Evolutionary conservation across 2,888 invertebrate genomes (phyloP), one percentile per base, ranked within the genome.

Genomic region (Drymonia ruficornis): DNA sequence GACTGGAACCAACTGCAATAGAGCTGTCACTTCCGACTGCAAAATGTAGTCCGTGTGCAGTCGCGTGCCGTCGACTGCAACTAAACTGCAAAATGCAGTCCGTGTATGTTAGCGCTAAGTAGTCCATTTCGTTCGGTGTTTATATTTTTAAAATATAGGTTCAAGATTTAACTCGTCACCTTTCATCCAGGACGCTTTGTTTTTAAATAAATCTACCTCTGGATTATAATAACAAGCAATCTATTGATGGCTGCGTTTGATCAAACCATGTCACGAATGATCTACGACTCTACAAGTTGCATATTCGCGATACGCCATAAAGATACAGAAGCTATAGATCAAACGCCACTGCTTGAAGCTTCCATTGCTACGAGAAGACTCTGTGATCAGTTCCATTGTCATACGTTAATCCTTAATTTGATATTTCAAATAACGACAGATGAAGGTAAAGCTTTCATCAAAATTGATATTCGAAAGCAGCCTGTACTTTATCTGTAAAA

Each of bases 301-400:
- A 40, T 40, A 40, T 40, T 19, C 12, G 43, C 43, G 43, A 43
- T 19, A 19, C 19, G 43, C 43, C 42, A 42, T 42, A 18, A 42
- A 42, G 42, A 42, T 42, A 42, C 18, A 42, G 38, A 40, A 13
- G 43, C 19, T 8, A 13, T 43, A 2, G 13, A 18, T 43, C 43
- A 43, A 19, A 19, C 19, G 19, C 43, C 19, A 43, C 43, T 19
- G 43, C 23, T 43, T 43, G 19, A 43, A 43, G 43, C 43, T 13
- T 19, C 11, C 6, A 43, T 19, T 19, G 43, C 43, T 19, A 43
- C 6, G 13, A 19, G 11, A 19, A 43, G 40, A 15, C 16, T n/a
- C 5, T 36, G 11, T 6, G 36, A 43, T 13, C 19, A 19, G 19
- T 12, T 59, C 57, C 69, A 64, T 52, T 53, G 28, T 6, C 1